Percentiles rank a stretch among this genome's conserved stretches.
Conservation (phyloP, 2,113 vertebrate species). For the Caranx ignobilis region DNA sequence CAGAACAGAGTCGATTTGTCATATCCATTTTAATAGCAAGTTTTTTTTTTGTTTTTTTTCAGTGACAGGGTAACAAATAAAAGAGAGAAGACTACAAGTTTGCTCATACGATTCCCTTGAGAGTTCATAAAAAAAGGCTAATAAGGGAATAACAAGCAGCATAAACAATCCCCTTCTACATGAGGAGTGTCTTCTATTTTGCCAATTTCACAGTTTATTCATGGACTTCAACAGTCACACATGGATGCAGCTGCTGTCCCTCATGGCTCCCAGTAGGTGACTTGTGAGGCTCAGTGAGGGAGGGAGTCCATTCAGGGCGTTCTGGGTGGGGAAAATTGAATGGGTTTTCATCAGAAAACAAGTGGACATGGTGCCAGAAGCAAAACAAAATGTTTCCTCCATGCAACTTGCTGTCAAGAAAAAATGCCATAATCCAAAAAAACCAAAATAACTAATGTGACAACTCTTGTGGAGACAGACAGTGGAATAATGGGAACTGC, state of each 20-base stretch:
- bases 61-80: not conserved
- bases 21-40: no score
- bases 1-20: not conserved
- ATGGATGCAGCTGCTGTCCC: conserved; percentile 28
- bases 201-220: conserved; percentile 36
- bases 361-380: conserved; percentile 28
- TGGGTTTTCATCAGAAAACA: conserved; percentile 43
- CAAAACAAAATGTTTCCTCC: conserved; percentile 17
- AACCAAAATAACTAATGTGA: not conserved
- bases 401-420: conserved; percentile 6
- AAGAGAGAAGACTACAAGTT: not conserved
- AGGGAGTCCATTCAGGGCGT: conserved; percentile 32
- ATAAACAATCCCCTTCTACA: not conserved
- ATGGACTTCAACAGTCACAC: conserved; percentile 23
- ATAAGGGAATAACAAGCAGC: not conserved
- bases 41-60: not conserved
- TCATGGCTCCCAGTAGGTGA: conserved; percentile 31
- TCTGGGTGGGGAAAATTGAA: conserved; percentile 34
- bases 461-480: not conserved
- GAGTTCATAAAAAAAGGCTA: not conserved
- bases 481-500: not conserved
- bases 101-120: not conserved
- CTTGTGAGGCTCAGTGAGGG: conserved; percentile 32
- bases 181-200: conserved; percentile 10
- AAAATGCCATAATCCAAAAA: conserved; percentile 1